A percentile compares a stretch with the other conserved stretches of the same genome.
Conservation (phyloP, 2,113 vertebrate genomes). For the Trochalopteron elliotii region DNA sequence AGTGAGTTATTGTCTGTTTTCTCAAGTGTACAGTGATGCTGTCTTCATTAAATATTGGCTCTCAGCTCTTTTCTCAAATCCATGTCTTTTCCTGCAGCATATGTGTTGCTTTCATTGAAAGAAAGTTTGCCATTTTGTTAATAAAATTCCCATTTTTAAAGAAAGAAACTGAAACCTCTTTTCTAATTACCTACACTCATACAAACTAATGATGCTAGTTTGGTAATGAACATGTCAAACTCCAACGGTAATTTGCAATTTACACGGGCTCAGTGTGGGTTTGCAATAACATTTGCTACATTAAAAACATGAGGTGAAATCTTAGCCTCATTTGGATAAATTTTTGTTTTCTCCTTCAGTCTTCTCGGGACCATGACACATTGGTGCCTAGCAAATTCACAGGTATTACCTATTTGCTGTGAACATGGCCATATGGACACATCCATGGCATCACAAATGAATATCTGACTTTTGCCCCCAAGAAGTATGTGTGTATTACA, state of each 20-base stretch:
- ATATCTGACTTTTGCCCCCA: not conserved
- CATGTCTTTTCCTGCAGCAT: not conserved
- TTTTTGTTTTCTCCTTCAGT: not conserved
- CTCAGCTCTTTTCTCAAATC: not conserved
- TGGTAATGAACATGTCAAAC: slow-evolving; percentile 2
- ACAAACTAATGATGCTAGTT: not conserved
- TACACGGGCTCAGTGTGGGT: not conserved
- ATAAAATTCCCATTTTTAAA: slow-evolving; percentile 17
- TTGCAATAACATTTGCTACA: slow-evolving; percentile 25
- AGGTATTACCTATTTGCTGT: slow-evolving; percentile 22
- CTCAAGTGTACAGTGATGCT: not conserved
- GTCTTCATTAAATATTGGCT: not conserved
- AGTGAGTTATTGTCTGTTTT: not conserved
- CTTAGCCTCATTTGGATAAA: slow-evolving; percentile 27
- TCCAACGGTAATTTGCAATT: slow-evolving; percentile 9
- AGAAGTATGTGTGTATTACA: not conserved
- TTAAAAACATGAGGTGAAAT: slow-evolving; percentile 39
- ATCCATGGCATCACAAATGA: slow-evolving; percentile 42
- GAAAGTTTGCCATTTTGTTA: not conserved
- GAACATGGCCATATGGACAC: not conserved
- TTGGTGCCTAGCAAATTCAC: slow-evolving; percentile 4
- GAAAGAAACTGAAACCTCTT: slow-evolving; percentile 2
- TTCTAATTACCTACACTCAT: not conserved
- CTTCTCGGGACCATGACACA: not conserved
- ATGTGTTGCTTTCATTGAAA: not conserved